Evolutionary conservation across 2,797 vertebrate species (phyloP).

Genomic region (Rhincodon typus): DNA sequence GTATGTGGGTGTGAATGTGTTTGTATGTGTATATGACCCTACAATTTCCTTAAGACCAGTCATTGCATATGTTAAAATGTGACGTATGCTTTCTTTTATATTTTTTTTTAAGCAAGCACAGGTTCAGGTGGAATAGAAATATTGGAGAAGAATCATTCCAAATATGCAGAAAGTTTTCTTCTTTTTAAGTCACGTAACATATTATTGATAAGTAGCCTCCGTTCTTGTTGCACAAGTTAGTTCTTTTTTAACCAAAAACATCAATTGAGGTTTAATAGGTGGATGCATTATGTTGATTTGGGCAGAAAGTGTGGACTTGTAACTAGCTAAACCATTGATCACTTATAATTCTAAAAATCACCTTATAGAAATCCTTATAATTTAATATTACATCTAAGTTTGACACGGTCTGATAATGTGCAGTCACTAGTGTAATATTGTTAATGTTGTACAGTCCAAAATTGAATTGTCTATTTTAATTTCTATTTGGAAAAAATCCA

Average conservation of each 20-base stretch:
- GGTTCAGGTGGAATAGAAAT: background rate
- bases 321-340: background rate
- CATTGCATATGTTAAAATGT: constrained; percentile 23
- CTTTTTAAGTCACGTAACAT: background rate
- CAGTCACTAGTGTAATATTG: background rate
- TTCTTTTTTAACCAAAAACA: constrained; percentile 21
- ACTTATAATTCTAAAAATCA: background rate
- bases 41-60: constrained; percentile 29
- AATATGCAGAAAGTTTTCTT: background rate
- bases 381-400: background rate
- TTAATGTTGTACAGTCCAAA: constrained; percentile 6
- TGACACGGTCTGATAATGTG: constrained; percentile 15
- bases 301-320: background rate
- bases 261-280: constrained; percentile 25
- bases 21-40: background rate
- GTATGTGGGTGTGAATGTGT: constrained; percentile 44
- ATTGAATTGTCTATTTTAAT: constrained; percentile 6
- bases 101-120: constrained; percentile 5
- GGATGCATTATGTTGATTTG: background rate
- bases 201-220: background rate
- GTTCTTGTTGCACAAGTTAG: background rate
- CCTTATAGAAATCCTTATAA: background rate
- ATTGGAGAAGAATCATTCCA: constrained; percentile 23
- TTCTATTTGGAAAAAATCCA: constrained; percentile 1
- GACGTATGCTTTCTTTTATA: background rate